Conservation (phyloP, 1,140 invertebrate species). For the Temnothorax longispinosus region DNA sequence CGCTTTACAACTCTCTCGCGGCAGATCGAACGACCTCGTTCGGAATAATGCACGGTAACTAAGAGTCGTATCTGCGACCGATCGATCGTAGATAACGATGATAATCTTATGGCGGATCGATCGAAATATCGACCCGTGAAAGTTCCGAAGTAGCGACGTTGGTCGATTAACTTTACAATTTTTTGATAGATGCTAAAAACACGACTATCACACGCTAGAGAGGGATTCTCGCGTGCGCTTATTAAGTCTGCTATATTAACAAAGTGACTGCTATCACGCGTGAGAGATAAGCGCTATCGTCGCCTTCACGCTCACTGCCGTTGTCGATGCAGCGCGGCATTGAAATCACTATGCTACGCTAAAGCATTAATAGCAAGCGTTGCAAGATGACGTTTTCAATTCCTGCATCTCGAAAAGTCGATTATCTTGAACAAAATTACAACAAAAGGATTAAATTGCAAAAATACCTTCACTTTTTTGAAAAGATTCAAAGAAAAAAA, state of each 20-base stretch:
- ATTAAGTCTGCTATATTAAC: constrained; percentile 56
- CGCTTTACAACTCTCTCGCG: constrained; percentile 35
- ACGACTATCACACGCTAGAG: constrained; percentile 62
- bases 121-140: not conserved
- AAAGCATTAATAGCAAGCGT: not conserved
- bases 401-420: not conserved
- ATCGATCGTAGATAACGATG: constrained; percentile 33
- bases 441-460: not conserved
- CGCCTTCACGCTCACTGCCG: constrained; percentile 13
- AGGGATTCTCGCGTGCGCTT: constrained; percentile 61
- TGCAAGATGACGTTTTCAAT: not conserved
- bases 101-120: not conserved
- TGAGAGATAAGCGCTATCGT: constrained; percentile 46
- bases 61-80: constrained; percentile 28
- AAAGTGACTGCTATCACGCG: constrained; percentile 48
- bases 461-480: not conserved
- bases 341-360: not conserved
- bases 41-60: constrained; percentile 24
- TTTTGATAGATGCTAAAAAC: constrained; percentile 75
- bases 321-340: not conserved
- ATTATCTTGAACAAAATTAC: not conserved
- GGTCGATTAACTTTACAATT: constrained; percentile 73
- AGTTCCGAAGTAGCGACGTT: constrained; percentile 15
- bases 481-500: not conserved
- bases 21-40: constrained; percentile 34